Evolutionary conservation across 2,797 vertebrate genomes (phyloP), one percentile per base, ranked within the genome.

Genomic region (Hypotaenidia okinawae): DNA sequence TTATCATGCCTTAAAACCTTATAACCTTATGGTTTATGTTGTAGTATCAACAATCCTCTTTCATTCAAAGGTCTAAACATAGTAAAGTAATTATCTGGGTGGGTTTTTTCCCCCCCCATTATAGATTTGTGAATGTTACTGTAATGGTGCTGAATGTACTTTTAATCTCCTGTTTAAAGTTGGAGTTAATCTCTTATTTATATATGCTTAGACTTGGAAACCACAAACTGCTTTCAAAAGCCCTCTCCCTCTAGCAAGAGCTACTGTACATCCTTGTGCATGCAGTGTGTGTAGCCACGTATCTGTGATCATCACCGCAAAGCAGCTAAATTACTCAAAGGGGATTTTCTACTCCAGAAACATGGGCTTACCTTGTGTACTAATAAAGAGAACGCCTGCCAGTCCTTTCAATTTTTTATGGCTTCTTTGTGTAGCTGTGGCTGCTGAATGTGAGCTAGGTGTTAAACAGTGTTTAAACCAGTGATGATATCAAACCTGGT

Each of bases 131-230:
- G 33, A 83, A n/a, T 0, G 6, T 51, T 89, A 5, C 13, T 22
- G 24, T 64, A 74, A 57, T 45, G 13, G 35, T 23, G 32, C 7
- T 37, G 57, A 83, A 47, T 35, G 58, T 64, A 51, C 30, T 85
- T 93, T 35, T 79, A 90, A 87, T 83, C 49, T 85, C 49, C 39
- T 75, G 51, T 74, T 91, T 84, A 70, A 95, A 76, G 43, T 84
- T 73, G 21, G 75, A 84, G 25, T 54, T 91, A 70, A 85, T 87
- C 61, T 94, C 84, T 86, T 95, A 77, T 91, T 91, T 90, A 41
- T 85, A 6, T 15, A 35, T 4, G 10, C 5, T 6, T 27, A 77
- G 30, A 24, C 39, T 93, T 33, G 32, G 51, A 70, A 28, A 1
- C 33, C 52, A 13, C 59, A 6, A 87, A 66, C 70, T 59, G 3